phyloP scores from a whole-genome alignment of 2,888 invertebrate species.

The Buathra laborator region DNA sequence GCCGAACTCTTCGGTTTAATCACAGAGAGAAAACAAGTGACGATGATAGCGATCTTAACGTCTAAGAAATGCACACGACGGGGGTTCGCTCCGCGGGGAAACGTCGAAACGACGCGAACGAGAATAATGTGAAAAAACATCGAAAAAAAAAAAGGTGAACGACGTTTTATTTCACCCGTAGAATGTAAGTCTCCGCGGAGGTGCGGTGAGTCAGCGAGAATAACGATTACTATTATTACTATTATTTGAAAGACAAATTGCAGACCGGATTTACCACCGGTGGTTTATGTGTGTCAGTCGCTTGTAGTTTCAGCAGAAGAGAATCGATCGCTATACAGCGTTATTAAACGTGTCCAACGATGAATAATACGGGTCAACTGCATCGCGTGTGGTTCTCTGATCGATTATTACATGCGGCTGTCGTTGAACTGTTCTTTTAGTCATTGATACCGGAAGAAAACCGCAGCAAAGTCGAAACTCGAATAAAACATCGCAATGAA shows the following conservation, averaged over 20 bases:
- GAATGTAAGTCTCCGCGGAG: conserved; percentile 23
- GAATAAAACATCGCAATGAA: too few relatives aligned
- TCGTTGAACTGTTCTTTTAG: neutral
- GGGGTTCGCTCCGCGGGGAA: neutral
- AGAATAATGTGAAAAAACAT: neutral
- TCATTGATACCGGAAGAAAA: neutral
- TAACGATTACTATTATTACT: conserved; percentile 46
- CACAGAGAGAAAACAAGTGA: conserved; percentile 53
- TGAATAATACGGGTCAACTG: conserved; percentile 38
- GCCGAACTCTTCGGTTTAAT: conserved; percentile 50
- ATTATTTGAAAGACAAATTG: conserved; percentile 52
- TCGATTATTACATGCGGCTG: conserved; percentile 11
- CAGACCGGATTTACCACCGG: conserved; percentile 41
- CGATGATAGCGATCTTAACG: conserved; percentile 41
- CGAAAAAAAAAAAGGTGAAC: conserved; percentile 21
- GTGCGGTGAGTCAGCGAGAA: conserved; percentile 52
- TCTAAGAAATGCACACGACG: neutral
- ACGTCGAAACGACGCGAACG: conserved; percentile 8
- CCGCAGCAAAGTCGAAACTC: too few relatives aligned
- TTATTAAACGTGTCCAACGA: neutral
- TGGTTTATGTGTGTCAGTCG: conserved; percentile 51
- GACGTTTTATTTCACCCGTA: conserved; percentile 42
- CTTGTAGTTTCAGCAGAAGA: conserved; percentile 11
- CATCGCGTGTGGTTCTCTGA: neutral
- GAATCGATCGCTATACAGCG: conserved; percentile 56